These are phyloP conservation scores for Eudemis profundana DNA, from an alignment of 2,888 invertebrate genomes.

Conservation along the genomic window DNA sequence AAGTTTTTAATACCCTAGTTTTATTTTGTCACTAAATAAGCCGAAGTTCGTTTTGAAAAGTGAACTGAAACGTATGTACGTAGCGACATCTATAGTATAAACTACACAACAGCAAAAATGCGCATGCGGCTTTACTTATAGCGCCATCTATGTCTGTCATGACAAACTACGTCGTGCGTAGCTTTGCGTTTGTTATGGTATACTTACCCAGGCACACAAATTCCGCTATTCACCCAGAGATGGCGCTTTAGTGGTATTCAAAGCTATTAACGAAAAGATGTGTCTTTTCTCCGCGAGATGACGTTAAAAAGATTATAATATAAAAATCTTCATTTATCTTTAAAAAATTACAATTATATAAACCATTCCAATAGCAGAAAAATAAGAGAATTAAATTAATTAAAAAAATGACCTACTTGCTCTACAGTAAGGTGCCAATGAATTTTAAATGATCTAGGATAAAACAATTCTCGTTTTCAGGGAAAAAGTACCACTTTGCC, in stretches of 20 bases:
- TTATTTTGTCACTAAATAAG: no score
- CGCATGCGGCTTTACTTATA: slow-evolving; percentile 47
- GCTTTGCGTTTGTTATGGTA: neutral
- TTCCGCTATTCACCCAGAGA: slow-evolving; percentile 41
- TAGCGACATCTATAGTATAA: slow-evolving; percentile 44
- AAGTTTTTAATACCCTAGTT: no score
- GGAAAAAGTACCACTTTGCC: no score
- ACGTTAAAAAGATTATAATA: neutral
- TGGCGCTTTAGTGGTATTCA: slow-evolving; percentile 30
- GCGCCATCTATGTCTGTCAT: slow-evolving; percentile 54
- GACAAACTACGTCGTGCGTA: slow-evolving; percentile 20
- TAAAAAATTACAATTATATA: no score
- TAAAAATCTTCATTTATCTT: no score
- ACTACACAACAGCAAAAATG: slow-evolving; percentile 18
- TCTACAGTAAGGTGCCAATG: no score
- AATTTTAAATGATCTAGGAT: no score
- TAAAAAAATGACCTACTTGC: no score
- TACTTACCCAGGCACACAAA: neutral
- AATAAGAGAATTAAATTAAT: no score
- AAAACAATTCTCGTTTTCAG: no score
- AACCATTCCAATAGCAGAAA: no score
- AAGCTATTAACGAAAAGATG: neutral
- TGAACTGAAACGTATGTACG: neutral
- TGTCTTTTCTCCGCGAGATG: neutral
- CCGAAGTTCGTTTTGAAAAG: neutral